Evolutionary conservation across 1,140 invertebrate genomes (phyloP).

Genomic region (Lethocerus indicus): DNA sequence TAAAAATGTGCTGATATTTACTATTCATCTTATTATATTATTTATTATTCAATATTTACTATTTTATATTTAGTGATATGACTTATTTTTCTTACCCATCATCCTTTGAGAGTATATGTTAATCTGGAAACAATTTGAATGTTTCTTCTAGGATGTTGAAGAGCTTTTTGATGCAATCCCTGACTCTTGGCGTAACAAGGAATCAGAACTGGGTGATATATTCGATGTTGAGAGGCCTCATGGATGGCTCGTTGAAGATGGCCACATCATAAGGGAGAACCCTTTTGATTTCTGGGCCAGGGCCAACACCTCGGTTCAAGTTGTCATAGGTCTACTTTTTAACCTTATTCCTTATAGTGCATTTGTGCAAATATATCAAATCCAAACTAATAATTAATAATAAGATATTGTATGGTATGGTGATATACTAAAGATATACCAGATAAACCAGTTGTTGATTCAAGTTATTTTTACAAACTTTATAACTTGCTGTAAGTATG

Average conservation of each 20-base stretch:
- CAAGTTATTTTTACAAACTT: background rate
- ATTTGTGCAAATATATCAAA: background rate
- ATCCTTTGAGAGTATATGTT: no score
- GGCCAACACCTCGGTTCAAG: slow-evolving; percentile 28
- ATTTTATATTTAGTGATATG: background rate
- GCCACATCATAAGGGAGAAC: slow-evolving; percentile 41
- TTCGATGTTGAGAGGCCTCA: slow-evolving; percentile 32
- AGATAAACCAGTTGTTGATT: background rate
- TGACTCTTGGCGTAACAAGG: slow-evolving; percentile 43
- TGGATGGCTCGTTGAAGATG: slow-evolving; percentile 59
- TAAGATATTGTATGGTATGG: no score
- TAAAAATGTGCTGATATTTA: background rate
- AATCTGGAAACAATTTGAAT: background rate
- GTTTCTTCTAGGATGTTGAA: slow-evolving; percentile 26
- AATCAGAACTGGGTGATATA: no score
- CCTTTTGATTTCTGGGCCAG: slow-evolving; percentile 38
- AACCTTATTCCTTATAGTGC: background rate
- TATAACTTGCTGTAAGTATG: background rate
- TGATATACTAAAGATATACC: no score
- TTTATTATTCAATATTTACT: background rate
- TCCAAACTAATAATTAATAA: background rate
- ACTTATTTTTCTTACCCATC: background rate
- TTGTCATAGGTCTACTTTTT: slow-evolving; percentile 37
- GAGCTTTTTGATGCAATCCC: slow-evolving; percentile 47
- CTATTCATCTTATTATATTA: background rate